A percentile compares a stretch with the other conserved stretches of the same genome.
These are phyloP conservation scores for Papilio helenus DNA, from an alignment of 1,140 invertebrate species.

Conservation along the genomic window DNA sequence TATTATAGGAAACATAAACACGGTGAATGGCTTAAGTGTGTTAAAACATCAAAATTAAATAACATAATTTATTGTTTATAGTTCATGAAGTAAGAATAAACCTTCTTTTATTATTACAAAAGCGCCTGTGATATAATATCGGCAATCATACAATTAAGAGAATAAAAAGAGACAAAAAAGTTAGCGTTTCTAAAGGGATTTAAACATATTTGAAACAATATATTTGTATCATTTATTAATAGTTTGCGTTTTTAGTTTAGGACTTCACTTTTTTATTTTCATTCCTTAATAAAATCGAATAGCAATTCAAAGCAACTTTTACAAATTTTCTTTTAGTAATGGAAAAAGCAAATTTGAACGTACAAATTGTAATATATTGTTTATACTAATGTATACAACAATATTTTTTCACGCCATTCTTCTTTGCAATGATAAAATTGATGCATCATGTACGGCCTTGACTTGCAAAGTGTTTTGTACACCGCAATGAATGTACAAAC, in stretches of 20 bases:
- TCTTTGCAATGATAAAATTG: background rate
- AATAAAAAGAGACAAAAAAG: background rate
- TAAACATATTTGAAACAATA: background rate
- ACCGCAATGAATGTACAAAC: slow-evolving; percentile 1
- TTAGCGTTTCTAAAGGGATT: too few species aligned
- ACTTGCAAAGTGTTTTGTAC: background rate
- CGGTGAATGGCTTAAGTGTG: too few species aligned
- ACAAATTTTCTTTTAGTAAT: too few species aligned
- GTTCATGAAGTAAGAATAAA: background rate
- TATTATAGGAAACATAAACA: too few species aligned
- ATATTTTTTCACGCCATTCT: background rate
- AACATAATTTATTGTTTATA: too few species aligned
- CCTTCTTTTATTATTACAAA: background rate
- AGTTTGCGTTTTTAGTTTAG: background rate
- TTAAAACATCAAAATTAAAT: too few species aligned
- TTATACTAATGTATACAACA: background rate
- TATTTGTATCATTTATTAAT: background rate
- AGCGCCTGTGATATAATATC: background rate
- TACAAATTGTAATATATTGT: background rate
- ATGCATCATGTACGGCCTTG: slow-evolving; percentile 2
- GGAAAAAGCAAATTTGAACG: background rate
- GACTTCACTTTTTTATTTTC: background rate
- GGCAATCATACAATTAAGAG: background rate
- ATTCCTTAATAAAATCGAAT: background rate
- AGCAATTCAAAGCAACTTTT: background rate